phyloP scores from a whole-genome alignment of 30 jellyfish, hydroid and myxozoan species.

The Cassiopea xamachana region DNA sequence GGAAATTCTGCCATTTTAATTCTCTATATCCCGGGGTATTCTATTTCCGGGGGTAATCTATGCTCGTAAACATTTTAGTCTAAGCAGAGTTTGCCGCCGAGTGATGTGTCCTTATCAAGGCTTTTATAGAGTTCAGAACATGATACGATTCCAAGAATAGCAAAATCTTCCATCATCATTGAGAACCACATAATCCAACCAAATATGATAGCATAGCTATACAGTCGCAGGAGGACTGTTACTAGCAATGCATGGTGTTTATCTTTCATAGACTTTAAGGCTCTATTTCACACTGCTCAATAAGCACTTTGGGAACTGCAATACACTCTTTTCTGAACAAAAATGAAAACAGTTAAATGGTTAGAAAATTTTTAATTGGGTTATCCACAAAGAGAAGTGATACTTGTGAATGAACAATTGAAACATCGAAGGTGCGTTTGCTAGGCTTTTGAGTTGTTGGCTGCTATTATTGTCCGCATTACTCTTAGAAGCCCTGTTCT shows the following conservation, averaged over 20 bases:
- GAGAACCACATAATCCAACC: neutral
- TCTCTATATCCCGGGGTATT: too few species aligned
- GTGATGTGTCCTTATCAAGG: neutral
- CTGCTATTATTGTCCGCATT: too few species aligned
- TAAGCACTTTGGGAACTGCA: too few species aligned
- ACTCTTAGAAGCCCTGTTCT: too few species aligned
- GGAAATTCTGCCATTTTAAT: too few species aligned
- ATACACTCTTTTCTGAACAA: too few species aligned
- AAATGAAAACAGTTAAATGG: too few species aligned
- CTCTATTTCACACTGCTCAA: neutral
- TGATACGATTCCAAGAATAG: neutral
- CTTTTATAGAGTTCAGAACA: neutral
- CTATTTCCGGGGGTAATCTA: neutral
- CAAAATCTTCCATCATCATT: neutral
- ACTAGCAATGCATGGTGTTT: neutral
- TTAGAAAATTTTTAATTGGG: too few species aligned
- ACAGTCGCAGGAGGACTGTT: neutral
- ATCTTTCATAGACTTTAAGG: neutral
- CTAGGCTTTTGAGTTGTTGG: too few species aligned
- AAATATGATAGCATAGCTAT: neutral
- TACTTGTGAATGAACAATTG: too few species aligned
- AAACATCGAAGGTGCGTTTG: too few species aligned
- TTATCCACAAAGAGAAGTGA: too few species aligned
- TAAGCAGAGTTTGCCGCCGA: neutral
- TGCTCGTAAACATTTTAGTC: neutral